Evolutionary conservation across 2,113 vertebrate genomes (phyloP).

Genomic region (Spheniscus mendiculus): DNA sequence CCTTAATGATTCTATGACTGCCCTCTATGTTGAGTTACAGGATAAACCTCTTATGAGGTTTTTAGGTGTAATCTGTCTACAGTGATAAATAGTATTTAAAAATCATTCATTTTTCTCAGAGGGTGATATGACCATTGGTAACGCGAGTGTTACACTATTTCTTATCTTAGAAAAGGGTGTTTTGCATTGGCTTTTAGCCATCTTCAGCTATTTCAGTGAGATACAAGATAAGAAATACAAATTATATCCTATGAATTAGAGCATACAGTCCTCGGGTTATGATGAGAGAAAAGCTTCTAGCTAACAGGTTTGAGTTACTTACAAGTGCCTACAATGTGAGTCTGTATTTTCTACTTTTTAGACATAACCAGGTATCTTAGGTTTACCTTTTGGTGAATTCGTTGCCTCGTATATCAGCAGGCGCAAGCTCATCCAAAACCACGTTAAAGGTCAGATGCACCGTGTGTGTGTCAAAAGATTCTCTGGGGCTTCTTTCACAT

Average conservation of each 20-base stretch:
- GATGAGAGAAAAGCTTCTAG: not conserved
- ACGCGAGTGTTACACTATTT: not conserved
- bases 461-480: fast-evolving
- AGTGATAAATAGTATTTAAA: not conserved
- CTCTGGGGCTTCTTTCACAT: not conserved
- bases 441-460: not conserved
- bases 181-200: not conserved
- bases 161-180: not conserved
- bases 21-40: not conserved
- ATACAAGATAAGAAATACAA: not conserved
- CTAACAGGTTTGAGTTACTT: not conserved
- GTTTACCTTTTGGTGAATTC: not conserved
- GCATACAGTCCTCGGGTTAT: not conserved
- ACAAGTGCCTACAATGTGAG: not conserved
- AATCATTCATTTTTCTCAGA: not conserved
- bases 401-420: not conserved
- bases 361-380: fast-evolving
- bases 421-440: not conserved
- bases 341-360: not conserved
- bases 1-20: too few species aligned
- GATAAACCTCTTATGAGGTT: not conserved
- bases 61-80: not conserved
- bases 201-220: not conserved
- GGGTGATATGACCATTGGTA: not conserved
- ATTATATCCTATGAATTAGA: not conserved